These are phyloP conservation scores for Agrypnia vestita DNA, from an alignment of 1,140 invertebrate species.

Conservation along the genomic window DNA sequence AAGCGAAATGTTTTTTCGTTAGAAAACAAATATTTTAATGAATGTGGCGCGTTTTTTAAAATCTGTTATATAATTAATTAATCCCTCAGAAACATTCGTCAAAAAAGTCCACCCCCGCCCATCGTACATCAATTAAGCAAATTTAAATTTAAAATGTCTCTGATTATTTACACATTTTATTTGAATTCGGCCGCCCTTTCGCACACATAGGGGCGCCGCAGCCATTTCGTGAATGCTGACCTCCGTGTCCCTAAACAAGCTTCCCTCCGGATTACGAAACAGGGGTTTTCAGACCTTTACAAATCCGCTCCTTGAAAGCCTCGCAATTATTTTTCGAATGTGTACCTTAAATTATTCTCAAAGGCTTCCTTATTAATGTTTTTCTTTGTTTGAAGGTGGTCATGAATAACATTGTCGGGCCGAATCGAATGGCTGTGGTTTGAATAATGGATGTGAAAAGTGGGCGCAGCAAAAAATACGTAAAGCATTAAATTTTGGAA, in stretches of 20 bases:
- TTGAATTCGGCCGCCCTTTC: not conserved
- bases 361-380: conserved; percentile 31
- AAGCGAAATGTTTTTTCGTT: too few relatives aligned
- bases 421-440: conserved; percentile 11
- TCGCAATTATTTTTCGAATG: conserved; percentile 33
- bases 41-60: too few relatives aligned
- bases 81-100: not conserved
- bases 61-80: too few relatives aligned
- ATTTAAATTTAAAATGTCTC: conserved; percentile 1
- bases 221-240: conserved; percentile 35
- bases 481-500: not conserved
- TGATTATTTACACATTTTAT: conserved; percentile 30
- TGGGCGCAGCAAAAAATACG: conserved; percentile 21
- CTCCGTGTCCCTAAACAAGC: conserved; percentile 3
- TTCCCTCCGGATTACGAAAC: conserved; percentile 22
- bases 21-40: too few relatives aligned
- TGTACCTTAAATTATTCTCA: conserved; percentile 30
- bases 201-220: not conserved
- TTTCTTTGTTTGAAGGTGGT: conserved; percentile 29
- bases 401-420: conserved; percentile 9
- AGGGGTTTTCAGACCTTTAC: conserved; percentile 28
- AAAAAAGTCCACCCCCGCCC: not conserved
- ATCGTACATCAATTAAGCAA: conserved; percentile 9
- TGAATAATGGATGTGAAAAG: conserved; percentile 29
- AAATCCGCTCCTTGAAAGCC: conserved; percentile 31